Evolutionary conservation across 2,113 vertebrate genomes (phyloP).

Genomic region (cat (Felis catus)): DNA sequence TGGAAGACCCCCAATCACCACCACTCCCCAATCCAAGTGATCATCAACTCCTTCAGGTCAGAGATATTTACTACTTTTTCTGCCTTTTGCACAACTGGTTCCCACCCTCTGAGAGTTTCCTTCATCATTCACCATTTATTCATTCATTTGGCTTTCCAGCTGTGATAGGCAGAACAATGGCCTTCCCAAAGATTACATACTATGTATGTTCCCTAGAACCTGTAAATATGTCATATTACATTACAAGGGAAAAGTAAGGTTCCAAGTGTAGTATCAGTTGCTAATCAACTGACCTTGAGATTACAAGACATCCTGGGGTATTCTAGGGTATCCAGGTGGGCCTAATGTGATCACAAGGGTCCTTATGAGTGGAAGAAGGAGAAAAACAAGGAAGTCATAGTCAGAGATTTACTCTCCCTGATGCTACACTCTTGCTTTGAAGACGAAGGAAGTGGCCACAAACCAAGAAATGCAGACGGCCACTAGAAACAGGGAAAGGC

Average conservation of each 20-base stretch:
- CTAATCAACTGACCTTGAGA: background rate
- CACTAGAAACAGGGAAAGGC: background rate
- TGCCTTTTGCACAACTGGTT: background rate
- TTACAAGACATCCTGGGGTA: background rate
- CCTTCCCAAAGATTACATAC: background rate
- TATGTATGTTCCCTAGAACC: background rate
- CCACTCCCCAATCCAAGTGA: background rate
- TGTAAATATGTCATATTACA: background rate
- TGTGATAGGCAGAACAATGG: background rate
- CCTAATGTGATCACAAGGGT: background rate
- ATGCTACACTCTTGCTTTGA: background rate
- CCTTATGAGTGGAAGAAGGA: background rate
- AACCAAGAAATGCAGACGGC: background rate
- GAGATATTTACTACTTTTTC: background rate
- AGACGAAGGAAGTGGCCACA: background rate
- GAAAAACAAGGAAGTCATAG: background rate
- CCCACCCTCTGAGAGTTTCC: background rate
- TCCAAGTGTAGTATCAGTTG: background rate
- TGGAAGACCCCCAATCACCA: background rate
- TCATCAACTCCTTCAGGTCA: background rate
- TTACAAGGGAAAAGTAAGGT: background rate
- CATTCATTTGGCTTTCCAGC: background rate
- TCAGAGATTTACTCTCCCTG: background rate
- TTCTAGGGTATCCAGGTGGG: background rate
- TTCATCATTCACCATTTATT: background rate